These are phyloP conservation scores for Drosophila prostipennis DNA, from an alignment of 2,888 invertebrate genomes.

Conservation along the genomic window DNA sequence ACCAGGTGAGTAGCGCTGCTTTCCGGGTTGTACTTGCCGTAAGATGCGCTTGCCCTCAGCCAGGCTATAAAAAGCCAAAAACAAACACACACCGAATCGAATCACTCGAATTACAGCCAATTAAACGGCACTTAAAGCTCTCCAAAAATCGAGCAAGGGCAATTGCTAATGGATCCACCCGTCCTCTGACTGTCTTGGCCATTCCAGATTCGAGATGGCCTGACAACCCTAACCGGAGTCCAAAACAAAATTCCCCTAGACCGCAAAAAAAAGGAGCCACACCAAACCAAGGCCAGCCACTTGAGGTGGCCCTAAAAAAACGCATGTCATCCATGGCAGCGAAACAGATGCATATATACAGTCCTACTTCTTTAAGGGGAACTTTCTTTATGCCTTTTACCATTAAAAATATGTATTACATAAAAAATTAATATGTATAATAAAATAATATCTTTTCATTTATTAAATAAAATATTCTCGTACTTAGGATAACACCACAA, in stretches of 20 bases:
- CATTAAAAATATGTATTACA: too few relatives aligned
- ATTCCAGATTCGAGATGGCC: not conserved
- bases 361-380: not conserved
- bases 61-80: slow-evolving; percentile 16
- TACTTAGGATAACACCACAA: too few relatives aligned
- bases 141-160: slow-evolving; percentile 54
- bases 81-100: slow-evolving; percentile 6
- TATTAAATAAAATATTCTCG: too few relatives aligned
- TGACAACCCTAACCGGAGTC: slow-evolving; percentile 32
- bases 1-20: slow-evolving; percentile 22
- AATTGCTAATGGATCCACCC: slow-evolving; percentile 22
- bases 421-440: too few relatives aligned
- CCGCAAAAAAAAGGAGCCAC: slow-evolving; percentile 27
- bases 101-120: slow-evolving; percentile 42
- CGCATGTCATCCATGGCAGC: slow-evolving; percentile 63
- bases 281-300: slow-evolving; percentile 68
- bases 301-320: slow-evolving; percentile 67
- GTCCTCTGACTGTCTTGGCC: too few relatives aligned
- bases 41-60: slow-evolving; percentile 28
- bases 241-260: slow-evolving; percentile 42
- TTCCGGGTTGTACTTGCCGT: slow-evolving; percentile 42
- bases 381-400: not conserved
- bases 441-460: too few relatives aligned
- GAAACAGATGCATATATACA: slow-evolving; percentile 38
- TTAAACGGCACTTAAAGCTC: slow-evolving; percentile 45